Evolutionary conservation across 2,888 invertebrate species (phyloP), one percentile per base, ranked within the genome.

Genomic region (Drosophila histrio): DNA sequence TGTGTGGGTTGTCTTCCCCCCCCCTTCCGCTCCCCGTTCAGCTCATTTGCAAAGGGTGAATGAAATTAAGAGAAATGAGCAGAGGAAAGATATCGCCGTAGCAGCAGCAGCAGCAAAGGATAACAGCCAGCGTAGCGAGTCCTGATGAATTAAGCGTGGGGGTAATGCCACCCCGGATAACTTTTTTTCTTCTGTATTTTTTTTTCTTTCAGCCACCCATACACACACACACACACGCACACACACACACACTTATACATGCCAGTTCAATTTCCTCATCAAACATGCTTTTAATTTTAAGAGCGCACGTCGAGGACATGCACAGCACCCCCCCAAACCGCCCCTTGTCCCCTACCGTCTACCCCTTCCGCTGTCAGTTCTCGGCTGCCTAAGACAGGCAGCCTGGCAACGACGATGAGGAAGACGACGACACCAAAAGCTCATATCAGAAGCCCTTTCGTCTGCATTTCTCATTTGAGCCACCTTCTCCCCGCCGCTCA

Each of bases 21-120:
- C 50, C 3, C 1, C 24, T 24, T 22, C n/a, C 36, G 8, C 13
- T 24, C 50, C 36, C 53, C 38, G 46, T 34, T 21, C 43, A 57
- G 82, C 89, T 85, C 89, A 85, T 87, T 89, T 86, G 89, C 88
- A 86, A 86, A 86, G 85, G 85, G 85, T 86, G 85, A 86, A 89
- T 81, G 89, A 85, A 87, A 82, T 87, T 85, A 72, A 74, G 77
- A 69, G 69, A 83, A 83, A 83, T 68, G 84, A 69, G 62, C 56
- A 52, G 49, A 52, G 32, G 62, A 56, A 60, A 64, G 62, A 70
- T 65, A 72, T 59, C 57, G 66, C 13, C 24, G 53, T 38, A 17
- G 43, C 56, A 50, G 59, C 38, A 15, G 54, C 54, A 34, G 41
- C 47, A 38, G 60, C 67, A 75, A 75, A 71, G 68, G 78, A 78